Evolutionary conservation across 2,113 vertebrate species (phyloP).

Genomic region (Siniperca knerii): DNA sequence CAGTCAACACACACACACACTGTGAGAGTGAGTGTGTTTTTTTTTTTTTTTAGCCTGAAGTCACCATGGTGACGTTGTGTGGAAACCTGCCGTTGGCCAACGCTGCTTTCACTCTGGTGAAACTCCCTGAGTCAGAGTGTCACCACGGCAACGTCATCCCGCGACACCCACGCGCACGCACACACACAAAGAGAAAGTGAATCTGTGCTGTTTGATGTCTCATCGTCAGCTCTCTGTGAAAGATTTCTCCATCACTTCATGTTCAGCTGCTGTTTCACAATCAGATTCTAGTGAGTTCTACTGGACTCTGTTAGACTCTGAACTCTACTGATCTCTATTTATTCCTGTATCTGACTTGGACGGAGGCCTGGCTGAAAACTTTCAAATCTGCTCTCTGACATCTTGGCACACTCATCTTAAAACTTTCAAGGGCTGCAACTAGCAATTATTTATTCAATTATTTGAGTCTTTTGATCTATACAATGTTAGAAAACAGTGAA

Average conservation of each 20-base stretch:
- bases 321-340: not conserved
- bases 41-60: constrained; percentile 22
- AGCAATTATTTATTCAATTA: not conserved
- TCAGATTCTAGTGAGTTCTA: not conserved
- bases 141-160: constrained; percentile 35
- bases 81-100: constrained; percentile 55
- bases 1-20: constrained; percentile 40
- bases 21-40: not conserved
- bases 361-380: not conserved
- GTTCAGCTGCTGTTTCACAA: constrained; percentile 21
- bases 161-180: constrained; percentile 35
- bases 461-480: not conserved
- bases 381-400: not conserved
- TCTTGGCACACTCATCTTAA: not conserved
- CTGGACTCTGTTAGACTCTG: too few relatives aligned
- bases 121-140: constrained; percentile 72
- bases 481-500: not conserved
- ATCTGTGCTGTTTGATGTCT: constrained; percentile 25
- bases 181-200: constrained; percentile 7
- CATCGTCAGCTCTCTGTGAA: constrained; percentile 2
- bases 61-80: constrained; percentile 27
- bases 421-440: not conserved
- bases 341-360: not conserved
- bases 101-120: constrained; percentile 62
- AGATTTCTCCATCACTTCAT: constrained; percentile 19